A percentile compares a stretch with the other conserved stretches of the same genome.
Conservation (phyloP, 2,888 invertebrate species). For the Dyspetes luteomarginatus region DNA sequence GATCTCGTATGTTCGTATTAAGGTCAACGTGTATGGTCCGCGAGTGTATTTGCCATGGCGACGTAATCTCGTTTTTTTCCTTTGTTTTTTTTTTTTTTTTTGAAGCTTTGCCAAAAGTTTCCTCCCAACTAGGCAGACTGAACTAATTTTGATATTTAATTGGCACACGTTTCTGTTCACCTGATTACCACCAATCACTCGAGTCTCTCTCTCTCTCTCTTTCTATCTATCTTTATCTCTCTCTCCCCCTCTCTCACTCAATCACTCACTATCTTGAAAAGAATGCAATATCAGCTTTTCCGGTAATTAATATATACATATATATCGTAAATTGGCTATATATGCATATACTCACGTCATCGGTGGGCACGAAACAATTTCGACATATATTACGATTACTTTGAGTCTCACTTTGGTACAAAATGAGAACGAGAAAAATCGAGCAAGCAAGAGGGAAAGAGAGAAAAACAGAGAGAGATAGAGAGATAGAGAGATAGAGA, state of each 20-base stretch:
- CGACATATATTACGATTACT: conserved; percentile 19
- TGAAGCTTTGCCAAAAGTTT: conserved; percentile 39
- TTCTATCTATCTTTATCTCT: no score
- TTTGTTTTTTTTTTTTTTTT: not conserved
- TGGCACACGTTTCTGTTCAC: conserved; percentile 36
- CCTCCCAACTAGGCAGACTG: not conserved
- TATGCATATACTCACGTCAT: conserved; percentile 30
- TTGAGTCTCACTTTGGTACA: conserved; percentile 31
- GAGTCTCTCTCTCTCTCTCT: no score
- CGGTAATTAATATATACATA: no score
- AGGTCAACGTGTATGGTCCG: not conserved
- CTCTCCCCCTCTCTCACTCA: no score
- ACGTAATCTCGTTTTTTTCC: not conserved
- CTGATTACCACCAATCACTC: conserved; percentile 5
- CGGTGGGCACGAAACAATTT: conserved; percentile 11
- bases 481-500: no score
- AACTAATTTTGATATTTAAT: conserved; percentile 49
- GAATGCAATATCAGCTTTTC: no score
- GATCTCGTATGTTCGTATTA: not conserved
- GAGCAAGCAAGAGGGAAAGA: no score
- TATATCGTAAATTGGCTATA: not conserved
- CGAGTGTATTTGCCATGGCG: not conserved
- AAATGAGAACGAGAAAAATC: conserved; percentile 44
- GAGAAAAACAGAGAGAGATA: not conserved
- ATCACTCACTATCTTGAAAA: no score